Percentiles rank a stretch among this genome's conserved stretches.
These are phyloP conservation scores for Meandrina meandrites DNA, from an alignment of 92 coral and sea anemone genomes.

Conservation along the genomic window DNA sequence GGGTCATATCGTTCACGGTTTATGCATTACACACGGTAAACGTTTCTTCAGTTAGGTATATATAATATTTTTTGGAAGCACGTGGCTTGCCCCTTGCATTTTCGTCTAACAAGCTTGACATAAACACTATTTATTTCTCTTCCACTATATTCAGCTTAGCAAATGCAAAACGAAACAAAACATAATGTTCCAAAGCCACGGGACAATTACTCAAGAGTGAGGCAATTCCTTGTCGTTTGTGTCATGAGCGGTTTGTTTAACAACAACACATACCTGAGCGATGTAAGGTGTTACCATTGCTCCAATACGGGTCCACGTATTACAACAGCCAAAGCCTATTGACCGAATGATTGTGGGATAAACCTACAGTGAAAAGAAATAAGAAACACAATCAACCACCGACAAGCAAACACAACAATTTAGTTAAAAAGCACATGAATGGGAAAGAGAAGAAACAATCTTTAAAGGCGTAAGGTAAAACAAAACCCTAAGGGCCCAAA, in stretches of 20 bases:
- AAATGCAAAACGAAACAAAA: neutral
- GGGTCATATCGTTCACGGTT: too few relatives aligned
- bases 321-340: conserved; percentile 52
- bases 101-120: too few relatives aligned
- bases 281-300: conserved; percentile 60
- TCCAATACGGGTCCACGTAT: conserved; percentile 53
- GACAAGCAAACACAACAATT: neutral
- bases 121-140: too few relatives aligned
- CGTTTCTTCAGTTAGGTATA: too few relatives aligned
- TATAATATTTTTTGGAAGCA: too few relatives aligned
- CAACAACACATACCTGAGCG: conserved; percentile 50
- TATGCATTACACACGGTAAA: too few relatives aligned
- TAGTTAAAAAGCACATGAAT: neutral
- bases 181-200: neutral
- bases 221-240: neutral
- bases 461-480: too few relatives aligned
- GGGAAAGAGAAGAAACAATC: too few relatives aligned
- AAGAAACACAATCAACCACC: neutral
- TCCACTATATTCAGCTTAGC: neutral
- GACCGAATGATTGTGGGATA: conserved; percentile 65
- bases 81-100: too few relatives aligned
- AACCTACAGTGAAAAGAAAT: conserved; percentile 32
- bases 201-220: neutral
- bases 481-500: too few relatives aligned
- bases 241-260: neutral